Percentiles rank a stretch among this genome's conserved stretches.
Conservation (phyloP, 2,113 vertebrate genomes). For the Pterocles burchelli region DNA sequence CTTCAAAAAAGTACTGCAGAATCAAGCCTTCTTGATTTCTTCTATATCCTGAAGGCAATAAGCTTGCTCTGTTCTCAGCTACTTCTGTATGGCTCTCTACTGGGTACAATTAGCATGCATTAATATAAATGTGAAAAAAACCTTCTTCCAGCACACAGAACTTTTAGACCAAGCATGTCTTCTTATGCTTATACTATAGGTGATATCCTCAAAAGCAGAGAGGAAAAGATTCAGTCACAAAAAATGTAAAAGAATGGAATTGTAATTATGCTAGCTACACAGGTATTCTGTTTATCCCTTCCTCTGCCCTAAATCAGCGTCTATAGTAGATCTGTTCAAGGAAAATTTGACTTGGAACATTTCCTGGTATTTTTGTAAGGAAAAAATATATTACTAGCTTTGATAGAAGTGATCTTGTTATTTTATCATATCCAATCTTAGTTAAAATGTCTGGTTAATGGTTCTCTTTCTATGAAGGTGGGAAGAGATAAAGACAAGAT, state of each 20-base stretch:
- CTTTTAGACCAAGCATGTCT: neutral
- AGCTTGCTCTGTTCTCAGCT: neutral
- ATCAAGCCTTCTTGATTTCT: neutral
- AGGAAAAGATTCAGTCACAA: neutral
- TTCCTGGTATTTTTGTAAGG: neutral
- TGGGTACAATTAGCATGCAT: neutral
- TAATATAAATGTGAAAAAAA: neutral
- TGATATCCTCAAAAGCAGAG: neutral
- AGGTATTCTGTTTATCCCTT: neutral
- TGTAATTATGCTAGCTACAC: neutral
- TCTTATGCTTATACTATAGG: neutral
- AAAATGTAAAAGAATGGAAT: neutral
- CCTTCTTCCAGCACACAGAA: neutral
- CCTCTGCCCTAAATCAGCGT: neutral
- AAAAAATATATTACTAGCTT: neutral
- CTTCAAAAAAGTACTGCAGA: neutral
- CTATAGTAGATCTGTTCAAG: neutral
- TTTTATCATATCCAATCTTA: neutral
- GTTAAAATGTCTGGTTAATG: neutral
- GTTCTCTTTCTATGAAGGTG: conserved; percentile 72
- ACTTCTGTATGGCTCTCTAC: neutral
- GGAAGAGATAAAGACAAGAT: conserved; percentile 78
- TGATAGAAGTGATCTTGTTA: neutral
- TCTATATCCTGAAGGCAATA: neutral
- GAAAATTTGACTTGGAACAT: neutral